These are phyloP conservation scores for Phylloscopus collybita DNA, from an alignment of 2,797 vertebrate species.

Conservation along the genomic window DNA sequence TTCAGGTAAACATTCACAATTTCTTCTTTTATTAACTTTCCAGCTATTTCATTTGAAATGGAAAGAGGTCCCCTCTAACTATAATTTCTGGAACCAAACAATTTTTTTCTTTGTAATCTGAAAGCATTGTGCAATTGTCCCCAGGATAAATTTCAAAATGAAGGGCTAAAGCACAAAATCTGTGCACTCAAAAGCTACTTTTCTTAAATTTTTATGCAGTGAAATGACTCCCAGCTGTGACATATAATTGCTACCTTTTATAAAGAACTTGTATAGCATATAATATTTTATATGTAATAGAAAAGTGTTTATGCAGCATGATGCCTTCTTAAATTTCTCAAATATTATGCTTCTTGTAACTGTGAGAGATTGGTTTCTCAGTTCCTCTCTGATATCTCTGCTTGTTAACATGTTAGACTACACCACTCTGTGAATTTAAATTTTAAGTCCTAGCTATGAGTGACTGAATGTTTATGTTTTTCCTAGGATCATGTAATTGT, in stretches of 20 bases:
- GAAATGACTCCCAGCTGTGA: neutral
- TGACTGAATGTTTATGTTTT: neutral
- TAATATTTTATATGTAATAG: neutral
- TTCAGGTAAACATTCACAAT: neutral
- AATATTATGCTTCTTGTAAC: neutral
- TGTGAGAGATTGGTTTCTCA: neutral
- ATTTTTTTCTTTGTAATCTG: neutral
- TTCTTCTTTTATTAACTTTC: neutral
- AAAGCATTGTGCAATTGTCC: neutral
- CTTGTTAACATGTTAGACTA: neutral
- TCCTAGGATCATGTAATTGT: neutral
- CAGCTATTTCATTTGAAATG: neutral
- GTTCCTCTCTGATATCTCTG: neutral
- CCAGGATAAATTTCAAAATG: neutral
- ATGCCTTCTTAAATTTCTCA: neutral
- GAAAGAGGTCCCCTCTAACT: neutral
- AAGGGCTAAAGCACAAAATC: neutral
- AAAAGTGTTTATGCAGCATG: neutral
- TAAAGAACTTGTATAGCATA: neutral
- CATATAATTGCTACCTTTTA: neutral
- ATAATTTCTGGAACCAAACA: neutral
- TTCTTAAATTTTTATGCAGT: neutral
- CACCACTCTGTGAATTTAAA: neutral
- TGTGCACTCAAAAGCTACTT: neutral
- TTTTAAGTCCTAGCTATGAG: neutral